Percentiles rank a stretch among this genome's conserved stretches.
Conservation (phyloP, 1,140 invertebrate species). For the Pinna nobilis region DNA sequence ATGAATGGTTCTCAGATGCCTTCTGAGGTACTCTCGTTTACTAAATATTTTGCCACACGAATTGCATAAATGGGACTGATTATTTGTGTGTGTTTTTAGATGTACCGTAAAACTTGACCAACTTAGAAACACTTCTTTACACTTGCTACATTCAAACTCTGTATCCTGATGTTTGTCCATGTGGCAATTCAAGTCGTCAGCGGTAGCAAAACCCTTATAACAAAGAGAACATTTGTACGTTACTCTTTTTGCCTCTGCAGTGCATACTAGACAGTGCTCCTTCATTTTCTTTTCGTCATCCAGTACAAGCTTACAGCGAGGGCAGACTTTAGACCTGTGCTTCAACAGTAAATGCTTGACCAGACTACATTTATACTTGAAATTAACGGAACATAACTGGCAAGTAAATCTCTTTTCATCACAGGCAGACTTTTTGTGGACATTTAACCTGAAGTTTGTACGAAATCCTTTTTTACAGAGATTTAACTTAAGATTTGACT, state of each 20-base stretch:
- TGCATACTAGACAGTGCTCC: background rate
- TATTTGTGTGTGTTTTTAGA: background rate
- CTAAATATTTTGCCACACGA: background rate
- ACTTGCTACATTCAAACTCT: background rate
- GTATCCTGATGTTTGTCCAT: background rate
- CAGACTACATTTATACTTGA: too few relatives aligned
- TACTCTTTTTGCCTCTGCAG: background rate
- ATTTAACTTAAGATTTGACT: too few relatives aligned
- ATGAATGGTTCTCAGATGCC: constrained; percentile 1
- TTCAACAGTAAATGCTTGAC: background rate
- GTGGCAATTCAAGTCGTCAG: background rate
- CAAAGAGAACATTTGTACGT: constrained; percentile 2
- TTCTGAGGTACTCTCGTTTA: background rate
- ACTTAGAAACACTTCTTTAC: background rate
- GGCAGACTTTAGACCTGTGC: constrained; percentile 1
- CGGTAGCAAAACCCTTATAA: background rate
- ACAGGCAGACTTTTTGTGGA: too few relatives aligned
- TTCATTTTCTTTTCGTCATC: background rate
- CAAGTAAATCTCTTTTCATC: too few relatives aligned
- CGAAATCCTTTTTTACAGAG: too few relatives aligned
- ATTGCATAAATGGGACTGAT: background rate
- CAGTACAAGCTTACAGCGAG: background rate
- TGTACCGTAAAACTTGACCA: background rate
- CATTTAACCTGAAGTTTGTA: too few relatives aligned
- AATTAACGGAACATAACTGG: too few relatives aligned